Evolutionary conservation across 1,140 invertebrate genomes (phyloP).

Genomic region (Teleopsis dalmanni): DNA sequence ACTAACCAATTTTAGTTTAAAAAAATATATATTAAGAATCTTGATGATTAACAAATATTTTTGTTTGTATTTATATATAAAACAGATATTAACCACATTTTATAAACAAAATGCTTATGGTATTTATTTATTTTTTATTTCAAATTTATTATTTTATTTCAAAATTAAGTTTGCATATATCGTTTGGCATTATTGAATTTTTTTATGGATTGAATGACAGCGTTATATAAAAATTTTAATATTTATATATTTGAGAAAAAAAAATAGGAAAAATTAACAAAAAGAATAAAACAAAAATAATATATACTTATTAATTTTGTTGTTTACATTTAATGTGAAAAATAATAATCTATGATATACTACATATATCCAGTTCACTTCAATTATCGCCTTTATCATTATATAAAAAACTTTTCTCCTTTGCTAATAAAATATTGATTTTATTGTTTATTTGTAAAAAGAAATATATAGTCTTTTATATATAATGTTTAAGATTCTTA

Average conservation of each 20-base stretch:
- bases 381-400: neutral
- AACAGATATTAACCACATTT: too few relatives aligned
- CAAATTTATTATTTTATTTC: neutral
- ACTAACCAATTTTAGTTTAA: too few relatives aligned
- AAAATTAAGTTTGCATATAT: conserved; percentile 1
- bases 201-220: too few relatives aligned
- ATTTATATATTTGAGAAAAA: neutral
- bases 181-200: conserved; percentile 11
- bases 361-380: too few relatives aligned
- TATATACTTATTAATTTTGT: neutral
- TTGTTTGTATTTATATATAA: too few relatives aligned
- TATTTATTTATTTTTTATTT: neutral
- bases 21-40: too few relatives aligned
- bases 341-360: neutral
- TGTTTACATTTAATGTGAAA: neutral
- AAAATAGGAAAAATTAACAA: neutral
- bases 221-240: conserved; percentile 3
- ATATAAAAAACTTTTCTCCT: neutral
- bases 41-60: too few relatives aligned
- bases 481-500: too few relatives aligned
- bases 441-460: neutral
- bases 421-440: neutral
- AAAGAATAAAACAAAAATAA: neutral
- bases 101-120: too few relatives aligned
- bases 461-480: too few relatives aligned